Evolutionary conservation across 37 sponge, comb jelly and placozoan genomes (phyloP).

Genomic region (Eunapius fragilis): DNA sequence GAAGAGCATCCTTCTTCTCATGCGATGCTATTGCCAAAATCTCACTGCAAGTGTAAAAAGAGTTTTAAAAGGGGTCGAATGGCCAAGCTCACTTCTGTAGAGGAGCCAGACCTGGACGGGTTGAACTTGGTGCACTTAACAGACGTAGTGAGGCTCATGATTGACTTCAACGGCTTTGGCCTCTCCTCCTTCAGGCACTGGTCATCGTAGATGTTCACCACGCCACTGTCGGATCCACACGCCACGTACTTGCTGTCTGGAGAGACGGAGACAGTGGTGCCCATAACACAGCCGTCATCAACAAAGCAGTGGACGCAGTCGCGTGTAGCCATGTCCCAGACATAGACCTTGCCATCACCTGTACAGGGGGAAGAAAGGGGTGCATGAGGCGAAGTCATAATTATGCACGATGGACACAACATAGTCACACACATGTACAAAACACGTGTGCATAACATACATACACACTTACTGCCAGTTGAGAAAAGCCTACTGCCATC

Average conservation of each 20-base stretch:
- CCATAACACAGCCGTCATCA: conserved; percentile 83
- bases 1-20: conserved; percentile 70
- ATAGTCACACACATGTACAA: neutral
- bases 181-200: conserved; percentile 14
- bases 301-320: conserved; percentile 81
- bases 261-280: conserved; percentile 63
- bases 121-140: conserved; percentile 61
- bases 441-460: neutral
- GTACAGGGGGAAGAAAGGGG: conserved; percentile 1
- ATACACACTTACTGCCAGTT: conserved; percentile 69
- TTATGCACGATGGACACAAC: too few species aligned
- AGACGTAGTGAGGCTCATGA: conserved; percentile 83
- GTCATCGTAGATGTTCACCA: conserved; percentile 85
- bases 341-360: conserved; percentile 93
- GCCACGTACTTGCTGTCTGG: conserved; percentile 54
- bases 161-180: conserved; percentile 78
- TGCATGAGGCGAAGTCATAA: neutral
- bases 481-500: conserved; percentile 68
- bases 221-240: conserved; percentile 85
- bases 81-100: too few species aligned
- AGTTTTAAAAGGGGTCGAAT: neutral
- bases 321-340: conserved; percentile 90
- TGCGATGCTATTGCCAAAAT: conserved; percentile 82
- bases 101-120: conserved; percentile 41
- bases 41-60: conserved; percentile 58